Evolutionary conservation across 2,888 invertebrate genomes (phyloP).

Genomic region (Hypselothyrea guttata): DNA sequence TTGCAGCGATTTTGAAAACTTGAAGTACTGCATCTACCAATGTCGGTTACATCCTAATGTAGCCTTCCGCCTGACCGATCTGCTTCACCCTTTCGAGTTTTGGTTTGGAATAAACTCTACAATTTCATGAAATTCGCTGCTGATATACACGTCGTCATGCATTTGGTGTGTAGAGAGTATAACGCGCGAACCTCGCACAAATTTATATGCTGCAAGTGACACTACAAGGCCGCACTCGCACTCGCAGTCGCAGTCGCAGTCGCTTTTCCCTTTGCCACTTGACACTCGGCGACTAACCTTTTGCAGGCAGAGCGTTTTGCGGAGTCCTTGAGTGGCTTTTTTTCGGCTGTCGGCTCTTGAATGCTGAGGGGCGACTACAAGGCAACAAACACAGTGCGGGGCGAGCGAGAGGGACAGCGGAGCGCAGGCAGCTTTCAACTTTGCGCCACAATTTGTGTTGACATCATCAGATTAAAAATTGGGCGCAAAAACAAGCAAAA

Average conservation of each 20-base stretch:
- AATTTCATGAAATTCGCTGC: too few relatives aligned
- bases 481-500: conserved; percentile 64
- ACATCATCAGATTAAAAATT: conserved; percentile 78
- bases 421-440: conserved; percentile 22
- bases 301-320: conserved; percentile 70
- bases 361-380: background rate
- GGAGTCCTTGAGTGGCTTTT: conserved; percentile 71
- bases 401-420: background rate
- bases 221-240: conserved; percentile 63
- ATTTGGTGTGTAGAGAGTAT: conserved; percentile 22
- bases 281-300: conserved; percentile 71
- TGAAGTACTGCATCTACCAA: too few relatives aligned
- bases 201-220: conserved; percentile 71
- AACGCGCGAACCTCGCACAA: conserved; percentile 21
- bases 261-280: conserved; percentile 53
- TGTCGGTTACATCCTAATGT: too few relatives aligned
- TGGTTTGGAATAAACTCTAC: too few relatives aligned
- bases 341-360: conserved; percentile 47
- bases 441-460: conserved; percentile 75
- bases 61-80: too few relatives aligned
- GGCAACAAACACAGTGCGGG: background rate
- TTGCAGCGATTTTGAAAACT: too few relatives aligned
- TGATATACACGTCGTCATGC: too few relatives aligned
- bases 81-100: too few relatives aligned
- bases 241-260: conserved; percentile 1